Evolutionary conservation across 2,113 vertebrate species (phyloP).

Genomic region (Nibea albiflora): DNA sequence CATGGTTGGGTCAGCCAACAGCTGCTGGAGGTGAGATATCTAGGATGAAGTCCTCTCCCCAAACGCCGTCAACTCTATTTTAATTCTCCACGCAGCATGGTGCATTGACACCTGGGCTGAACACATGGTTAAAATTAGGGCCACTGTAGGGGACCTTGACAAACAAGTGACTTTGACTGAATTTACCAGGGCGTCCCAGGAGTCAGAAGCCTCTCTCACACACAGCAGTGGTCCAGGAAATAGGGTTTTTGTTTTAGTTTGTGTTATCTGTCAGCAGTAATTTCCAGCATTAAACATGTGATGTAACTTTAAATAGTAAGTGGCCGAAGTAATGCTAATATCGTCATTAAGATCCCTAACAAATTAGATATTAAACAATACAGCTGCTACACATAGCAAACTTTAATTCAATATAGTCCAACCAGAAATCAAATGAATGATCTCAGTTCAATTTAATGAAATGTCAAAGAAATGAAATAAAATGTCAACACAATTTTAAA

Average conservation of each 20-base stretch:
- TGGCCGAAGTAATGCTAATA: no score
- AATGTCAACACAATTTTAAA: neutral
- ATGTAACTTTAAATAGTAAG: neutral
- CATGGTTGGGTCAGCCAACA: constrained; percentile 64
- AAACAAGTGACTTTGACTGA: constrained; percentile 75
- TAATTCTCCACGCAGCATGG: constrained; percentile 73
- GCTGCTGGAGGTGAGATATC: constrained; percentile 76
- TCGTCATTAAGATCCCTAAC: no score
- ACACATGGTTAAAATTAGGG: constrained; percentile 72
- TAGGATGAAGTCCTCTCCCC: constrained; percentile 75
- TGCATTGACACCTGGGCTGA: constrained; percentile 70
- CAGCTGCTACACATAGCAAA: neutral
- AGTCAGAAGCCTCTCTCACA: constrained; percentile 19
- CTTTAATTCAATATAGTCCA: neutral
- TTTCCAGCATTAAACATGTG: neutral
- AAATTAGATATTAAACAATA: neutral
- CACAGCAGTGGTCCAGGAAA: neutral
- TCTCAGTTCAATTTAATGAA: neutral
- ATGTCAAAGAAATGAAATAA: neutral
- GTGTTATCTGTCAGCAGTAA: neutral
- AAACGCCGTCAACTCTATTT: constrained; percentile 71
- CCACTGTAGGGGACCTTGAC: constrained; percentile 75
- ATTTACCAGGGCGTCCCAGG: constrained; percentile 54
- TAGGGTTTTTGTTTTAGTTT: constrained; percentile 8
- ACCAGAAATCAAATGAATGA: neutral